phyloP scores from a whole-genome alignment of 2,888 invertebrate species.

The Incurvaria masculella region DNA sequence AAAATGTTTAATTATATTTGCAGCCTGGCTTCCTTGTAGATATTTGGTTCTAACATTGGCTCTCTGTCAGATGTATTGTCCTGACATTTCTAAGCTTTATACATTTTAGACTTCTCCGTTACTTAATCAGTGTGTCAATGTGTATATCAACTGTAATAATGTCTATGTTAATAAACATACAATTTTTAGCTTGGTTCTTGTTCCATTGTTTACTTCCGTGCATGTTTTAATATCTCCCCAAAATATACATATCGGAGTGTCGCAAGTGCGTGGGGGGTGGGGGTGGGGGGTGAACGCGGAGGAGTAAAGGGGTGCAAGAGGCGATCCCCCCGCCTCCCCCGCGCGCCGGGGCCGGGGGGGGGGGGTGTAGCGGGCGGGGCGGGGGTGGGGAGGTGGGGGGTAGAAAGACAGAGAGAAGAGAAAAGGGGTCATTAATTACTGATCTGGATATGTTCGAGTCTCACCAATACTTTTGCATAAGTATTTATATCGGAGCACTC shows the following conservation, averaged over 20 bases:
- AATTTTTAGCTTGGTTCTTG: too few relatives aligned
- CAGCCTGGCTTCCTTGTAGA: too few relatives aligned
- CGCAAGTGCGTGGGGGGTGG: slow-evolving; percentile 20
- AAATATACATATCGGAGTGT: slow-evolving; percentile 9
- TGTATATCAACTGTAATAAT: too few relatives aligned
- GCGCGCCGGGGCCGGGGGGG: slow-evolving; percentile 15
- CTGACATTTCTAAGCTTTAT: too few relatives aligned
- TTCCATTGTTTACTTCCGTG: too few relatives aligned
- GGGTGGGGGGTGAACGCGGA: background rate
- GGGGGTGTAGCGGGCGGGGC: background rate
- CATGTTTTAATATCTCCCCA: too few relatives aligned
- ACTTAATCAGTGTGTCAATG: too few relatives aligned
- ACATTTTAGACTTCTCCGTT: too few relatives aligned
- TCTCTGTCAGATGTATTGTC: too few relatives aligned
- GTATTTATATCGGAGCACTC: background rate
- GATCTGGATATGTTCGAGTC: slow-evolving; percentile 16
- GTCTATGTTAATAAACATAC: too few relatives aligned
- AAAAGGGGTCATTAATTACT: slow-evolving; percentile 35
- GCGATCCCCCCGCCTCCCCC: slow-evolving; percentile 27
- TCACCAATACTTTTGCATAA: background rate
- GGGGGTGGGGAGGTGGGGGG: background rate
- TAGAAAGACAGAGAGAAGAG: slow-evolving; percentile 13
- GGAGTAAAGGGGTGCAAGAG: background rate
- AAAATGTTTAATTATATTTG: too few relatives aligned
- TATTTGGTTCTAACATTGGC: too few relatives aligned